A percentile compares a stretch with the other conserved stretches of the same genome.
Evolutionary conservation across 2,113 vertebrate genomes (phyloP).

Genomic region (Sceloporus undulatus): DNA sequence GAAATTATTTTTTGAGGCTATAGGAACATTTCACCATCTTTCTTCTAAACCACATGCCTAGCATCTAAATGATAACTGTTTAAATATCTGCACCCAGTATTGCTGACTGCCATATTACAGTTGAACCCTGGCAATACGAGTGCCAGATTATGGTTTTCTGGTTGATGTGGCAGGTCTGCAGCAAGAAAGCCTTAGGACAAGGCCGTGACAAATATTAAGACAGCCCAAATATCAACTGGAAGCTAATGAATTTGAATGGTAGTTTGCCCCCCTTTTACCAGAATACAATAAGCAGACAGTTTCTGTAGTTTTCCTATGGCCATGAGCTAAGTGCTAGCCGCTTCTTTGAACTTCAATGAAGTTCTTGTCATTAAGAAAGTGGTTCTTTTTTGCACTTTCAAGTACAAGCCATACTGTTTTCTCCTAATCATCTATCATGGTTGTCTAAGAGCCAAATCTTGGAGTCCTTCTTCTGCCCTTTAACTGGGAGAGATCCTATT

Average conservation of each 20-base stretch:
- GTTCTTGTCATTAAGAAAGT: slow-evolving; percentile 43
- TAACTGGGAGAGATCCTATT: slow-evolving; percentile 48
- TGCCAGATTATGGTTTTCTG: not conserved
- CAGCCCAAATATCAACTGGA: not conserved
- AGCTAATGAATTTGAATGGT: not conserved
- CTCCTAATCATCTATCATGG: slow-evolving; percentile 51
- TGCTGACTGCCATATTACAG: no score
- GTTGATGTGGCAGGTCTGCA: not conserved
- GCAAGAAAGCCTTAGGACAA: not conserved
- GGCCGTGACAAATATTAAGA: not conserved
- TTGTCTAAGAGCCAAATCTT: slow-evolving; percentile 51
- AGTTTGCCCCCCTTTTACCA: not conserved
- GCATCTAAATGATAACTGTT: not conserved
- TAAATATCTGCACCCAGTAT: not conserved
- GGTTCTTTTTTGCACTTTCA: slow-evolving; percentile 6
- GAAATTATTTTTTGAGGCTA: not conserved
- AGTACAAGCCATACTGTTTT: slow-evolving; percentile 37
- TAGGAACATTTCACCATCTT: not conserved
- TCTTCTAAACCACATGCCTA: not conserved
- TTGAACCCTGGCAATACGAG: not conserved
- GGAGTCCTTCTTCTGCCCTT: not conserved
- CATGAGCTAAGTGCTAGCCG: slow-evolving; percentile 38
- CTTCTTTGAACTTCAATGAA: slow-evolving; percentile 38
- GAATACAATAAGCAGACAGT: not conserved
- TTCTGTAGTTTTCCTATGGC: not conserved